These are phyloP conservation scores for Acrocephalus kingi DNA, from an alignment of 2,113 vertebrate species.

Conservation along the genomic window DNA sequence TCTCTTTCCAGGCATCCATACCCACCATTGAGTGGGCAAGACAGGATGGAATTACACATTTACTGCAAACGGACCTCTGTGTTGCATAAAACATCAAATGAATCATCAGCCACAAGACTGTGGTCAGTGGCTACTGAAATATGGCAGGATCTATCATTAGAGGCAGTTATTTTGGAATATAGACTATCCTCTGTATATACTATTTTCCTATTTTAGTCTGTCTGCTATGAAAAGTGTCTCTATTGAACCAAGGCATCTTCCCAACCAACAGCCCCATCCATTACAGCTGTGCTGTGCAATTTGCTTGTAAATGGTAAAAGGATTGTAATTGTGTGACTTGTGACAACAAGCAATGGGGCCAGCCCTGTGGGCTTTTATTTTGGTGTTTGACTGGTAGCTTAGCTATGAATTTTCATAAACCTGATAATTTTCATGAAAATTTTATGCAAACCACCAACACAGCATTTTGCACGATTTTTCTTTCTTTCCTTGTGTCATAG, in stretches of 20 bases:
- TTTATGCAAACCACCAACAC: not conserved
- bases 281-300: not conserved
- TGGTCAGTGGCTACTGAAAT: not conserved
- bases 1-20: not conserved
- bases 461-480: not conserved
- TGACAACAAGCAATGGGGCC: not conserved
- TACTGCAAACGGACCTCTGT: not conserved
- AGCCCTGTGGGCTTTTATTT: not conserved
- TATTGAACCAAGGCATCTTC: not conserved
- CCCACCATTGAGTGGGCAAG: not conserved
- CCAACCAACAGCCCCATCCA: not conserved
- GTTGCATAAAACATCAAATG: accelerated
- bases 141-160: not conserved
- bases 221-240: not conserved
- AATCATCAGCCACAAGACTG: not conserved
- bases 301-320: not conserved
- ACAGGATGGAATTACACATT: not conserved
- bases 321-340: not conserved
- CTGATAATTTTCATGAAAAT: not conserved
- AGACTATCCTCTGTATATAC: not conserved
- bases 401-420: not conserved
- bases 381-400: not conserved
- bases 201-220: not conserved
- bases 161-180: not conserved
- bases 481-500: not conserved